Evolutionary conservation across 2,888 invertebrate species (phyloP), one percentile per base, ranked within the genome.

Genomic region (Clusia tigrina): DNA sequence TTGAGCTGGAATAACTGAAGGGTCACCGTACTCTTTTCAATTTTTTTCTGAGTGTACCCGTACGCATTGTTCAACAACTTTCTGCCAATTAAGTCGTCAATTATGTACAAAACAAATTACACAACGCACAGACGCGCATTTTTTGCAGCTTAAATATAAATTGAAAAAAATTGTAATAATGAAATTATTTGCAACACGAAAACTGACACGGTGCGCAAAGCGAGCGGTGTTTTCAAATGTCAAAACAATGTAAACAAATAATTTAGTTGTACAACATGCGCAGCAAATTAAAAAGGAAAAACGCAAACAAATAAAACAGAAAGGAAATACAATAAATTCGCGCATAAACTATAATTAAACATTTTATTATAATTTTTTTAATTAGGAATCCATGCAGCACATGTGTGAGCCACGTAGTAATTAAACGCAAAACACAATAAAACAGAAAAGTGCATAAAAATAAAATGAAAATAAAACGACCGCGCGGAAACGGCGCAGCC

Each of bases 41-140:
- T 3, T 42, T 20, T 48, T 48, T 20, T 48, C 6, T 9, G 6
- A 20, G 48, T 48, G 22, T 48, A 15, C n/a, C n/a, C n/a, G n/a
- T 42, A 12, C 3, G n/a, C 3, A n/a, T 3, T 15, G 15, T 22
- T 48, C 22, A 48, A 48, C 18, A 48, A 48, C 22, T 48, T 48
- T 18, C 48, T 12, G 48, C 48, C 48, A 48, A 48, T 48, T 48
- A 48, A 48, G 22, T 48, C 22, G 15, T 48, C 22, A 48, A 48
- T 48, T 18, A 48, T 48, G 48, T 48, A 22, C 5, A 22, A 48
- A 20, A 20, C n/a, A n/a, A n/a, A n/a, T n/a, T 20, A 20, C 22
- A 48, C 22, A 48, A 20, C 12, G n/a, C 42, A 42, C 12, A 42
- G 15, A n/a, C 18, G 22, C 48, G 18, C 48, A 48, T 18, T 48